Evolutionary conservation across 2,888 invertebrate genomes (phyloP), one percentile per base, ranked within the genome.

Genomic region (Diploptera punctata): DNA sequence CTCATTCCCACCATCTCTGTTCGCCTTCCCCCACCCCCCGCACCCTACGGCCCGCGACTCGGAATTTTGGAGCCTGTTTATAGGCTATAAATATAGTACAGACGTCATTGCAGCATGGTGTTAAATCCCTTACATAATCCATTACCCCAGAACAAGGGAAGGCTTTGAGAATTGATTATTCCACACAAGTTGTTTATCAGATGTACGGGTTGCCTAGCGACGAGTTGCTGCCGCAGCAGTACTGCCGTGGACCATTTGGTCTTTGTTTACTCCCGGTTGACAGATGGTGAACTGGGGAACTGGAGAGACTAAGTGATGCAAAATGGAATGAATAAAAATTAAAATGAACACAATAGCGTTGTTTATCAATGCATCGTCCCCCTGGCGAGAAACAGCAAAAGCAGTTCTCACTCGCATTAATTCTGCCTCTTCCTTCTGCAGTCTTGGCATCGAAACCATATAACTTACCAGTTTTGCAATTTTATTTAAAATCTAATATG

Each of bases 261-360:
- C 77, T 76, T 75, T 79, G 79, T 79, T 79, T 79, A 78, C 78
- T 76, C 78, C 75, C 76, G 75, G 68, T 78, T 78, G 79, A 79
- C 79, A 79, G 79, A 79, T 79, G 78, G 77, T 76, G 76, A 77
- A 76, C 77, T 77, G 76, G n/a, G n/a, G n/a, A n/a, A 47, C 69
- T 57, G 38, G 76, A 71, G 73, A 70, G 71, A 71, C 71, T 75
- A 75, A 75, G 73, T 73, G 68, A 75, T 73, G 73, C 75, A 75
- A 73, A 75, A 70, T 72, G 75, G 72, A 73, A 73, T 65, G 73
- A 75, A 71, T 73, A 75, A 75, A 75, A 75, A 75, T 73, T 71
- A 72, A 75, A 75, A 75, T 69, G 71, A 75, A 69, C 72, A 75
- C 73, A 75, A 75, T 73, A 73, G 73, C 68, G 61, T 68, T 72